Evolutionary conservation across 1,140 invertebrate genomes (phyloP), one percentile per base, ranked within the genome.

Genomic region (Caenorhabditis inopinata): DNA sequence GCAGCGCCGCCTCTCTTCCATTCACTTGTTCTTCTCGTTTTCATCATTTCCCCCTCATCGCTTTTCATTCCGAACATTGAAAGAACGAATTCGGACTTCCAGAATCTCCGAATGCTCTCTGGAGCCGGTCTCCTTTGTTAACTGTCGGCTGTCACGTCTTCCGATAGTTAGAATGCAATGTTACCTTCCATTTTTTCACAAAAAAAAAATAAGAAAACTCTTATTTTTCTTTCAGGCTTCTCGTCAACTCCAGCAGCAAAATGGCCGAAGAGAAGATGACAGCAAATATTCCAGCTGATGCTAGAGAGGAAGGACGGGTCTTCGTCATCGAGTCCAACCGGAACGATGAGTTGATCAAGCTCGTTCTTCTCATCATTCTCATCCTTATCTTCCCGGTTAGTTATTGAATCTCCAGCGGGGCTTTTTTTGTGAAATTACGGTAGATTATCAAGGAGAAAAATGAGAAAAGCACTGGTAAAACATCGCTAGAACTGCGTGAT

Each of bases 351-450:
- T 32, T 78, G 3, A 38, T 79, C 58, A 82, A 82, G 76, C 32
- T 79, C 11, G 42, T 79, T 42, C 53, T 82, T 47, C 81, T 82
- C 49, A 48, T 82, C 47, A 18, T 82, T 23, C 53, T 82, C 38
- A 82, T 82, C 73, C 38, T 78, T 23, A 23, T 82, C 27, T 78
- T 82, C 76, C 76, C 81, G 14, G 81, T 82, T 46, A 68, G 80
- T 78, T n/a, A n/a, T n/a, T n/a, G n/a, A n/a, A n/a, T n/a, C n/a
- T n/a, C n/a, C n/a, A n/a, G n/a, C n/a, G n/a, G n/a, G n/a, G n/a
- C n/a, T n/a, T n/a, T n/a, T n/a, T n/a, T n/a, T n/a, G n/a, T n/a
- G n/a, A n/a, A n/a, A n/a, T n/a, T n/a, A n/a, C n/a, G n/a, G n/a
- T n/a, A n/a, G n/a, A n/a, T n/a, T n/a, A n/a, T n/a, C n/a, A n/a